Evolutionary conservation across 1,140 invertebrate species (phyloP).

Genomic region (Dinoponera quadriceps): DNA sequence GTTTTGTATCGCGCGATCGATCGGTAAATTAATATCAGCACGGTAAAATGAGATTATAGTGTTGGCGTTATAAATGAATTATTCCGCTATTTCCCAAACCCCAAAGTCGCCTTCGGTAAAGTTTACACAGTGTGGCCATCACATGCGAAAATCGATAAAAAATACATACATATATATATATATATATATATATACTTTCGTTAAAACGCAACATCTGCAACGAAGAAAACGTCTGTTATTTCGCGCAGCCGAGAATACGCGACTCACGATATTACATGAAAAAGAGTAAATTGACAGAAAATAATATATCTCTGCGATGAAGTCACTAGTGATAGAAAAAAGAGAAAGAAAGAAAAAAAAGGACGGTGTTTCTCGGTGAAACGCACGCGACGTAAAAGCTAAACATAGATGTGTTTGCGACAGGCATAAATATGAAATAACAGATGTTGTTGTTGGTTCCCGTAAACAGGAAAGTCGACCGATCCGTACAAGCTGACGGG

Average conservation of each 20-base stretch:
- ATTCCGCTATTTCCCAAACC: constrained; percentile 45
- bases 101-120: constrained; percentile 8
- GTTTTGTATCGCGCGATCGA: constrained; percentile 44
- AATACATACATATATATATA: neutral
- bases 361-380: constrained; percentile 31
- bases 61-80: constrained; percentile 50
- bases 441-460: constrained; percentile 51
- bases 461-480: constrained; percentile 55
- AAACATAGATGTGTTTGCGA: constrained; percentile 42
- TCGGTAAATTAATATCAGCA: constrained; percentile 39
- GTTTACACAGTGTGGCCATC: constrained; percentile 11
- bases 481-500: constrained; percentile 41
- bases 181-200: neutral
- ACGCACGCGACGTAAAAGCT: constrained; percentile 31
- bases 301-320: neutral
- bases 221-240: neutral
- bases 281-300: constrained; percentile 4
- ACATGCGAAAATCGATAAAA: neutral
- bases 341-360: too few species aligned
- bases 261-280: constrained; percentile 18
- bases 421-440: constrained; percentile 56
- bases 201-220: neutral
- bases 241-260: neutral
- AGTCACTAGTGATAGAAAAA: constrained; percentile 13
- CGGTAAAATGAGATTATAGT: constrained; percentile 44